Base-by-base conservation (phyloP, 2,888 invertebrate species). In the Hemistola chrysoprasaria region DNA sequence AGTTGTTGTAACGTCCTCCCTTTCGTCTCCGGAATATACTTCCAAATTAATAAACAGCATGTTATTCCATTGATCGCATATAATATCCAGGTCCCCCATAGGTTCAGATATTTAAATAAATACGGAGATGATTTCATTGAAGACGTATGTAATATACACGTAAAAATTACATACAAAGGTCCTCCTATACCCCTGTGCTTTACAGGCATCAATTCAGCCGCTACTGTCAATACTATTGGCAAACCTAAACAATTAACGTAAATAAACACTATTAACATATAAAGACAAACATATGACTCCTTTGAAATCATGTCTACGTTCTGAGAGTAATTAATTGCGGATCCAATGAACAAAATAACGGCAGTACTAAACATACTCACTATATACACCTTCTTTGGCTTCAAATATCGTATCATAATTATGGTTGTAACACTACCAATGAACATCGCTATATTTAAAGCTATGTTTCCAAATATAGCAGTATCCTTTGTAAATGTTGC, bases 151-250 rank as follows among this genome's bases (percentile, higher is more conserved):
- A 36, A 26, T 6, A 16, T 7, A 10, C 41, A 23, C 5, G 22
- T 16, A 11, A 9, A 25, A 5, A 42, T 27, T 1, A 42, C 35
- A 9, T 29, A 35, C 7, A 39, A 6, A 2, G 32, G 39, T 2
- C 47, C 42, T 6, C 42, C 38, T 11, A 42, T 1, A 0, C 42
- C 42, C 11, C 41, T 34, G n/a, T 47, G 32, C 23, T 47, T 47
- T 0, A 47, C 39, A 5, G 47, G 47, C 32, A 41, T 36, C 7
- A 41, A n/a, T 20, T 32, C 35, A 4, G 41, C n/a, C 7, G 34
- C 22, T 30, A 35, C 11, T 2, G 35, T 11, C 10, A 11, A 31
- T 1, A 25, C 27, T 7, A 36, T 22, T 6, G 27, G 3, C 1
- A 20, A 16, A 9, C 41, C 35, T 6, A 32, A 11, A 16, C 10